Evolutionary conservation across 92 coral and sea anemone species (phyloP), one percentile per base, ranked within the genome.

Genomic region (Epizoanthus fatuus): DNA sequence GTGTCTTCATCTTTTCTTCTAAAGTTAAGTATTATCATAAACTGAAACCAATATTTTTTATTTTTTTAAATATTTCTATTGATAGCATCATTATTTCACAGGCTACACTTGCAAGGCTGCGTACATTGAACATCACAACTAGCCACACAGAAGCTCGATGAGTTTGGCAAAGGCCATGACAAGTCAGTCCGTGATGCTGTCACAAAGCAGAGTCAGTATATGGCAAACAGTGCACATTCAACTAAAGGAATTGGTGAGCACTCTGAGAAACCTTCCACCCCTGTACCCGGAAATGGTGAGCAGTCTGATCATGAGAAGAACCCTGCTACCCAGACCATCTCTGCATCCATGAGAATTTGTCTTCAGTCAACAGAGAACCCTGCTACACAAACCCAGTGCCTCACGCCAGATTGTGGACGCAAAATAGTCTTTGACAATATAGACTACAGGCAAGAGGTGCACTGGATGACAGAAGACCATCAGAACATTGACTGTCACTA

Each of bases 131-230:
- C 47, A 55, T 93, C 16, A 86, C 87, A 15, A 86, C 91, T 20
- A 86, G 87, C 63, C 96, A 93, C 66, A 80, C 92, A 17, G 60
- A 93, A 90, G 17, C 94, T 90, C 40, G 94, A 93, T 84, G 96
- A 93, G 63, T 90, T 79, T 90, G 96, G 90, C 7, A 81, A 87
- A 74, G 88, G 74, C 52, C 86, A 87, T 64, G 76, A 72, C 37
- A 54, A 82, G 38, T 44, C 68, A 3, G 74, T 90, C 37, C 47
- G 62, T 40, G 84, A 90, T 32, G 92, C 94, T 57, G 92, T 93
- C 35, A 54, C 55, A 44, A 63, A 72, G 19, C 88, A 90, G 45
- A 51, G 95, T 47, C 65, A 86, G 53, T 86, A 82, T 80, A 77
- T 93, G 84, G 81, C 85, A 29, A 63, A 42, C 47, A 42, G 47